Percentiles rank a stretch among this genome's conserved stretches.
Conservation (phyloP, 2,113 vertebrate species). For the Pao palembangensis region DNA sequence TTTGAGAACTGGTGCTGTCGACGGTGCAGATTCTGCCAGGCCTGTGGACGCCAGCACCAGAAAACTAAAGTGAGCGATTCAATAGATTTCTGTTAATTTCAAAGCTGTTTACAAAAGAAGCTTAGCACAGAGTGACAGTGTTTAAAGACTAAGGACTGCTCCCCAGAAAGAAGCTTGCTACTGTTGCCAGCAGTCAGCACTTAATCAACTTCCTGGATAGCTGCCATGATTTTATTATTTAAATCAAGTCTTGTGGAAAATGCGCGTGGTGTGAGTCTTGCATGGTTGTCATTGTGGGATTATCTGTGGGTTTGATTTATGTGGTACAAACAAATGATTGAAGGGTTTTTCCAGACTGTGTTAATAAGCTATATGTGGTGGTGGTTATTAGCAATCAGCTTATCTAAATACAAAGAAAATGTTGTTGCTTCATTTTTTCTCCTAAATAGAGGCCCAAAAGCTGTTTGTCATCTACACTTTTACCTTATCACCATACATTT, state of each 20-base stretch:
- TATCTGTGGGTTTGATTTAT: slow-evolving; percentile 18
- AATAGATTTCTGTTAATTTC: slow-evolving; percentile 25
- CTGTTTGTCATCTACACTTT: too few relatives aligned
- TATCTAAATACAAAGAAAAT: too few relatives aligned
- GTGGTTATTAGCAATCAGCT: too few relatives aligned
- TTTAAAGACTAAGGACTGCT: slow-evolving; percentile 35
- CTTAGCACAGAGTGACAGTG: slow-evolving; percentile 34
- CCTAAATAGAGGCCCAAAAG: too few relatives aligned
- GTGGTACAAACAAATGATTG: neutral
- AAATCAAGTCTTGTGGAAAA: slow-evolving; percentile 30
- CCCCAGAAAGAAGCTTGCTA: slow-evolving; percentile 24
- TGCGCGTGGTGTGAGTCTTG: slow-evolving; percentile 28
- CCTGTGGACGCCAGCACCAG: slow-evolving; percentile 93
- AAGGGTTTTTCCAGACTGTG: neutral
- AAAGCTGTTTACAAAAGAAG: slow-evolving; percentile 30
- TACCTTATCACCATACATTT: too few relatives aligned
- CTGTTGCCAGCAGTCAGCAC: slow-evolving; percentile 34
- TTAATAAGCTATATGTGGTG: too few relatives aligned
- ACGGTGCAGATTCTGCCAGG: slow-evolving; percentile 94
- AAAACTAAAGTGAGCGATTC: slow-evolving; percentile 86
- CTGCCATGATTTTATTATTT: slow-evolving; percentile 47
- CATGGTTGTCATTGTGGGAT: slow-evolving; percentile 31
- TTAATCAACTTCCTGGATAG: slow-evolving; percentile 52
- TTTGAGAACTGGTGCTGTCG: slow-evolving; percentile 99
- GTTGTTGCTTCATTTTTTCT: too few relatives aligned